Base-by-base conservation (phyloP, 2,113 vertebrate genomes). In the Xiphias gladius region DNA sequence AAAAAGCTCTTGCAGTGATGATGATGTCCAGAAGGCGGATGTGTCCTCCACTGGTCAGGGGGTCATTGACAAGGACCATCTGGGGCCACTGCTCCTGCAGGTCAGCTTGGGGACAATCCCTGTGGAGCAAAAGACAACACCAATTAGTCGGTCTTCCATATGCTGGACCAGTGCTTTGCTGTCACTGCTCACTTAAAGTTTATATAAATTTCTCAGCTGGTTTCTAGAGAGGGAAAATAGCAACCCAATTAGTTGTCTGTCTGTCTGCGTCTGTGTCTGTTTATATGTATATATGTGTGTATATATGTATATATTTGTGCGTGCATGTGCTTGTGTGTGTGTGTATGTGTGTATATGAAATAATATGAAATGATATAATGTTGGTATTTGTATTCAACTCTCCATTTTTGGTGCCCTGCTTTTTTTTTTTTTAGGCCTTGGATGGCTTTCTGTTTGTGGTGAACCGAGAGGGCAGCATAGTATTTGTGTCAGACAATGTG, bases 401-500 rank as follows among this genome's bases (percentile, higher is more conserved):
- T 69, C 17, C 20, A 22, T 46, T 35, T 48, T 26, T 72, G 17
- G 67, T 13, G 0, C 13, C 22, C 48, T 71, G 59, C 48, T 88
- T 20, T 75, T 85, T n/a, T n/a, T 88, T 20, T 75, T 43, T 54
- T 54, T 86, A 99, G 98, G 98, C 98, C 22, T 86, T 99, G 93
- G 98, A 99, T 0, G 98, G 98, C 63, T 99, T 99, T 87, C 95
- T 99, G 68, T 99, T 99, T 91, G 98, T 99, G 83, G 98, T 99
- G 78, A 99, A 98, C 95, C 95, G 98, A 83, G 98, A 99, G 75
- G 98, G 98, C 89, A 99, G 94, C 94, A 98, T 99, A 79, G 97
- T 99, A 6, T 99, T 99, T 88, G 98, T 99, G 77, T 99, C 98
- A 16, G 98, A 99, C 95, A 99, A 99, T 68, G 98, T 99, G 87